These are phyloP conservation scores for Poecile atricapillus DNA, from an alignment of 2,113 vertebrate genomes.

Conservation along the genomic window DNA sequence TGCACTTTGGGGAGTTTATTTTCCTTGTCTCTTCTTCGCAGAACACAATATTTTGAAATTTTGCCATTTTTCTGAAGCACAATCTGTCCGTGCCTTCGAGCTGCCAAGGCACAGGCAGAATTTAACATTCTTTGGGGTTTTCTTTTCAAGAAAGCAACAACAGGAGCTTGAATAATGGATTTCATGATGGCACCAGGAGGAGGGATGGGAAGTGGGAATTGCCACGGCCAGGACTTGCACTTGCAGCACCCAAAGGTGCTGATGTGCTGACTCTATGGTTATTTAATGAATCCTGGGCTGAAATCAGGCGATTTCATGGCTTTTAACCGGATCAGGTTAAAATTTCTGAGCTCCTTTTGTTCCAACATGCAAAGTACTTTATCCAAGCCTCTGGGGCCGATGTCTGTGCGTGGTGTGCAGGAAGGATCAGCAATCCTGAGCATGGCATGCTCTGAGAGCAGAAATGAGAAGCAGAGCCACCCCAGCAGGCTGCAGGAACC, in stretches of 20 bases:
- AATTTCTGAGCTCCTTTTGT: background rate
- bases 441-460: background rate
- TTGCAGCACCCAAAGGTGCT: background rate
- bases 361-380: background rate
- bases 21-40: slow-evolving; percentile 46
- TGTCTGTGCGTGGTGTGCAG: background rate
- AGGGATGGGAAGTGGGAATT: background rate
- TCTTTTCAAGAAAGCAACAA: slow-evolving; percentile 17
- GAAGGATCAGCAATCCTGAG: background rate
- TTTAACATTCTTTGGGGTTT: slow-evolving; percentile 21
- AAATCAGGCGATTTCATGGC: background rate
- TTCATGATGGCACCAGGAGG: background rate
- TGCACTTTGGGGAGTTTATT: slow-evolving; percentile 58
- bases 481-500: background rate
- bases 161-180: fast-evolving
- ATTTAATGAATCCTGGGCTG: background rate
- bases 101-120: slow-evolving; percentile 46
- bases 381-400: background rate
- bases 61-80: slow-evolving; percentile 57
- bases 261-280: fast-evolving
- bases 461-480: background rate
- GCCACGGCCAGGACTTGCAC: background rate
- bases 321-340: background rate
- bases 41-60: slow-evolving; percentile 62
- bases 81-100: background rate